Evolutionary conservation across 2,888 invertebrate genomes (phyloP), one percentile per base, ranked within the genome.

Genomic region (Teleiodes luculella): DNA sequence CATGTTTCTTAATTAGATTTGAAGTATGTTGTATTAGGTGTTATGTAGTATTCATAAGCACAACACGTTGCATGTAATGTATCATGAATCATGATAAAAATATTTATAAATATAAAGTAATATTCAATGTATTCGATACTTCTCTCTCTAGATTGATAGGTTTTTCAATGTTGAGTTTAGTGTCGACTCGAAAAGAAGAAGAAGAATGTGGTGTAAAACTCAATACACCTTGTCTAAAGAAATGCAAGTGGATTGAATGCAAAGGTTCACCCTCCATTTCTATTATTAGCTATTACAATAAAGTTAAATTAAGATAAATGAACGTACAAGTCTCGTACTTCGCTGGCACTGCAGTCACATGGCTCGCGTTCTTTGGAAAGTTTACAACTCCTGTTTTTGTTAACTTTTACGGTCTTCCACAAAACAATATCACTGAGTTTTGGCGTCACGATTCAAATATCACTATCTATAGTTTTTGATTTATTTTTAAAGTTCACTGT

Each of bases 251-350:
- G 64, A 61, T 62, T 58, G 53, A 58, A 57, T 65, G 62, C 63
- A 64, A 67, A 63, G 60, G 60, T 53, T 52, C 49, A 50, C 50
- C 61, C 58, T 55, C 55, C 51, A 41, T 63, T 73, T 63, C 73
- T 80, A 81, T 68, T 72, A 72, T 69, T 77, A 76, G 72, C 67
- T 72, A 62, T 66, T 74, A 76, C 69, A 75, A 78, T 76, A 75
- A 75, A 76, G 70, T 74, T 70, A 72, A 80, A 80, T 74, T 76
- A 74, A 80, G 70, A 75, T 63, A 64, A 76, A 76, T 72, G 63
- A 68, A 85, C 86, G 70, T 84, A 87, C 86, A 78, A 78, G 74
- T 79, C 54, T 69, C 78, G 80, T 82, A 78, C 72, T 80, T 71
- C 67, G 66, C 66, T 67, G 72, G 72, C 74, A 75, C 73, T 74